Conservation (phyloP, 2,888 invertebrate species). For the Heliconius hortense region DNA sequence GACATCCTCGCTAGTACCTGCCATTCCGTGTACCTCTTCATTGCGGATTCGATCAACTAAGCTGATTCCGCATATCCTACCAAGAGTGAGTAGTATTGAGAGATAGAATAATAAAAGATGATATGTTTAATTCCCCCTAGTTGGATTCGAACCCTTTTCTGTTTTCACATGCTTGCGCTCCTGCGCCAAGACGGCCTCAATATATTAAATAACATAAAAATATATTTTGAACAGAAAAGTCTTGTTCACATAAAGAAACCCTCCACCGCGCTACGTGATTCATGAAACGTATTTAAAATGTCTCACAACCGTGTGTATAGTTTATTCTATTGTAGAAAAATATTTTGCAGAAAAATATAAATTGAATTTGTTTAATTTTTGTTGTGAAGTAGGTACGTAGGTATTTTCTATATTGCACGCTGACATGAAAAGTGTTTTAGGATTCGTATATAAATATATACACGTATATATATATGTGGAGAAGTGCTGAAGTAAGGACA, state of each 20-base stretch:
- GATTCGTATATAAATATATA: background rate
- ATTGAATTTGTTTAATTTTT: conserved; percentile 16
- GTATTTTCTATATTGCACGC: background rate
- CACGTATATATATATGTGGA: background rate
- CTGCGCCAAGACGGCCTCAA: background rate
- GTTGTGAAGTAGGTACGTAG: background rate
- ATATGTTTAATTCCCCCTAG: background rate
- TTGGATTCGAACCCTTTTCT: background rate
- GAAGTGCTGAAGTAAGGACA: background rate
- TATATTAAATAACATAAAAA: conserved; percentile 4
- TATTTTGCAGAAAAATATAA: conserved; percentile 19
- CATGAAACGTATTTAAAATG: conserved; percentile 15
- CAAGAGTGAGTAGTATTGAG: no score
- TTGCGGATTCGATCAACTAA: no score
- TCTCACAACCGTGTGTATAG: conserved; percentile 1
- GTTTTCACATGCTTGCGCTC: background rate
- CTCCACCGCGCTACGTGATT: conserved; percentile 11
- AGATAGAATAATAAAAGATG: no score
- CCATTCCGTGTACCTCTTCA: no score
- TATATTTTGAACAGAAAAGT: background rate
- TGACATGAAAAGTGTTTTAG: conserved; percentile 10
- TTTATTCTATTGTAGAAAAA: conserved; percentile 16
- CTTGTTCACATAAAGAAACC: conserved; percentile 7
- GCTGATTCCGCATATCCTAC: no score
- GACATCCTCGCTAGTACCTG: no score